Conservation (phyloP, 2,888 invertebrate species). For the Atethmia centrago region DNA sequence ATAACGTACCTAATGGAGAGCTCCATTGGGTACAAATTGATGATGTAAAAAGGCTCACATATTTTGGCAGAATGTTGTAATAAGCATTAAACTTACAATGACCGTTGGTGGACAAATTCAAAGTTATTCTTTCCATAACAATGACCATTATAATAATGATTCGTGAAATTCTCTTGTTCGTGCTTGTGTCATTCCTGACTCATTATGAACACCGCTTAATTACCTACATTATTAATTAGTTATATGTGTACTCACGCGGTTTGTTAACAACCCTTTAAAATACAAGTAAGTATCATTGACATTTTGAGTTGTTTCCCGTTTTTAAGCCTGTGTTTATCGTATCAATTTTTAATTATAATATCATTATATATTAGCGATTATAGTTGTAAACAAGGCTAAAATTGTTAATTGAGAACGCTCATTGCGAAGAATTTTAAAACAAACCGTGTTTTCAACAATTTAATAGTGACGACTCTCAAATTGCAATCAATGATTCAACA, state of each 20-base stretch:
- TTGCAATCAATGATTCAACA: neutral
- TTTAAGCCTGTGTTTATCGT: neutral
- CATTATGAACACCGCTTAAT: conserved; percentile 8
- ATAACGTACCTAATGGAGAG: conserved; percentile 23
- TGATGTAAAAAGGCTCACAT: conserved; percentile 9
- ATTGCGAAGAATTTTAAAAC: neutral
- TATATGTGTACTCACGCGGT: neutral
- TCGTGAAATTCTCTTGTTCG: conserved; percentile 2
- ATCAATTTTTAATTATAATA: neutral
- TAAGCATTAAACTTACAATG: conserved; percentile 23
- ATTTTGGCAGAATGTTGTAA: conserved; percentile 16
- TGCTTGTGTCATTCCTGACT: neutral
- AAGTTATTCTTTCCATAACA: conserved; percentile 33
- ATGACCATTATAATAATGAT: conserved; percentile 36
- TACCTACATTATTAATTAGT: conserved; percentile 9
- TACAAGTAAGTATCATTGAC: neutral
- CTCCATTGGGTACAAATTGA: conserved; percentile 1
- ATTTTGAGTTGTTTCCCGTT: too few species aligned
- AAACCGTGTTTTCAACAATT: neutral
- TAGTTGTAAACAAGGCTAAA: neutral
- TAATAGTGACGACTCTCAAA: neutral
- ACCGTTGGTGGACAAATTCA: conserved; percentile 12
- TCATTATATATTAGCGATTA: neutral
- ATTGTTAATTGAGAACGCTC: too few species aligned
- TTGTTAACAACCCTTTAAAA: neutral